Evolutionary conservation across 1,140 invertebrate genomes (phyloP), one percentile per base, ranked within the genome.

Genomic region (Drosophila navojoa): DNA sequence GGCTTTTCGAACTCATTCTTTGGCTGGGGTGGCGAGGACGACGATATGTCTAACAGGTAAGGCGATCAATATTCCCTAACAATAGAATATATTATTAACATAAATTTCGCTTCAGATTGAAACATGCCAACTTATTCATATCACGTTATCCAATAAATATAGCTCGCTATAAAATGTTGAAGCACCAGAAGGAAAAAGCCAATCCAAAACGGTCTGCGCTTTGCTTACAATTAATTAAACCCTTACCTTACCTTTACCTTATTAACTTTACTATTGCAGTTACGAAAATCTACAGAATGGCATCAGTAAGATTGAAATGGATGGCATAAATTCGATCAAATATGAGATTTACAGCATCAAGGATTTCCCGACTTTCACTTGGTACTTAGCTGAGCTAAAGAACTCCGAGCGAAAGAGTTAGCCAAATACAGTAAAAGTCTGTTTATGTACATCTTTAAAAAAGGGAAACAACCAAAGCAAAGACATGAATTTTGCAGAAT

Each of bases 11-110:
- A 98, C 91, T 95, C 95, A 38, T 98, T 96, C 92, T 98, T 97
- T 96, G 97, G 97, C 9, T 98, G 97, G 97, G 97, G 97, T 32
- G 97, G 96, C 19, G 97, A 98, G 92, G 97, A 98, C 92, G 97
- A 98, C 90, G 97, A 98, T 91, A 97, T 98, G 96, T 95, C 95
- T 38, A 96, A 96, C 91, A 94, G 82, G 76, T 71, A 47, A 0
- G 22, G 27, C 6, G 19, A n/a, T 44, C 4, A 13, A 3, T n/a
- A 22, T 6, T 29, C 4, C 2, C 3, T 3, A 29, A 2, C 19
- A 13, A 44, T 42, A 27, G 6, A 38, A 22, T 15, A 50, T 11
- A 47, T 11, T 9, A 50, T 22, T 45, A 15, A 84, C 93, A 3
- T 42, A n/a, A 3, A 13, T 32, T 44, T 1, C 15, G 6, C 60